Evolutionary conservation across 2,797 vertebrate genomes (phyloP), one percentile per base, ranked within the genome.

Genomic region (Poeciliopsis presidionis): DNA sequence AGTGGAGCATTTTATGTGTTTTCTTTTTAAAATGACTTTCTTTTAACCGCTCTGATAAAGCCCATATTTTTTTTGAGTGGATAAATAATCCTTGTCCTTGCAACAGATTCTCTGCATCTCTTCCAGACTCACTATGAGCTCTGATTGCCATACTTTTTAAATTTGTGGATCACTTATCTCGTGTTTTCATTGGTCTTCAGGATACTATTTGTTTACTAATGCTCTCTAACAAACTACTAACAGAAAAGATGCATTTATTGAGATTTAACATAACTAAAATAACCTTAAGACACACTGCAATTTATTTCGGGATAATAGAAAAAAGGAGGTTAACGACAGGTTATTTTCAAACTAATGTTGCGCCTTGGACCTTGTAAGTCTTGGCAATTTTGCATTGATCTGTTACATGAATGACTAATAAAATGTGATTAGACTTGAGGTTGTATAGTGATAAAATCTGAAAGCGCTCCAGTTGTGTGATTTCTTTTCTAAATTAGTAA

Each of bases 401-500:
- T 43, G 2, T 43, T 1, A 70, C 2, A 28, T 70, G n/a, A n/a
- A 69, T 22, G n/a, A n/a, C 22, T 12, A 45, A n/a, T 22, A 16
- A 70, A 69, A 67, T 25, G 2, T 39, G 18, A 36, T 41, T 69
- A 43, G 22, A 13, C 45, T 69, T 45, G 65, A 25, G 39, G 13
- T 45, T 69, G 5, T 69, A 45, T 7, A 39, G 1, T 67, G 36
- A 67, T 25, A 41, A 67, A 39, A 41, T 22, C 9, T 22, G 63
- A 67, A 67, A 67, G 14, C 7, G 22, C n/a, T n/a, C 2, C 20
- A 2, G 41, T 67, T 67, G 11, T 43, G 41, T 43, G 11, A 43
- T 4, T 43, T 25, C 14, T 77, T 86, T 80, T 41, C 18, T 7
- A 39, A 55, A 75, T 72, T 65, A 81, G 51, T 77, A 18, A 63